phyloP scores from a whole-genome alignment of 1,140 invertebrate genomes.

The Saccostrea echinata region DNA sequence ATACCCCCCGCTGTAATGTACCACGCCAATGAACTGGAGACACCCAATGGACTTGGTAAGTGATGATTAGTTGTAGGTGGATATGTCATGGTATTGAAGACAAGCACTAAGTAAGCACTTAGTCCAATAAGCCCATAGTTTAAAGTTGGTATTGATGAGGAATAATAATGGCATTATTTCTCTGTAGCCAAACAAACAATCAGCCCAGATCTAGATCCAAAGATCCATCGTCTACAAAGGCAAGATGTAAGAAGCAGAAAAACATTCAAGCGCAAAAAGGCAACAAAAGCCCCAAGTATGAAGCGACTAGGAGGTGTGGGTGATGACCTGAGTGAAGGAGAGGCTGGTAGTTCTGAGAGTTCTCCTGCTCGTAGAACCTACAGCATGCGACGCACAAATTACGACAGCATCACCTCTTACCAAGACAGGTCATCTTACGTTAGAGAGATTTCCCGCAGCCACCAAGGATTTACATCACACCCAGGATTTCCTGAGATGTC shows the following conservation, averaged over 20 bases:
- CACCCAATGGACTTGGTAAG: conserved; percentile 69
- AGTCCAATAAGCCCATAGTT: background rate
- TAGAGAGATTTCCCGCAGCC: conserved; percentile 31
- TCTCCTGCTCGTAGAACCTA: conserved; percentile 59
- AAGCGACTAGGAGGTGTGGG: conserved; percentile 65
- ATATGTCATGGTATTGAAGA: too few relatives aligned
- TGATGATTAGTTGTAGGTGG: too few relatives aligned
- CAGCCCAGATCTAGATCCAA: conserved; percentile 73
- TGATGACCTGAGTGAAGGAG: conserved; percentile 60
- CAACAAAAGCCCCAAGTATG: conserved; percentile 71
- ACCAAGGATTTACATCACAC: conserved; percentile 22
- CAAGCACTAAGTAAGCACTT: too few relatives aligned
- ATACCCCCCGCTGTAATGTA: conserved; percentile 67
- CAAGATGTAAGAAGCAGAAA: conserved; percentile 96
- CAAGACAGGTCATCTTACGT: conserved; percentile 49
- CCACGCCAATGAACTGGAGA: conserved; percentile 72
- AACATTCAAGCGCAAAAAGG: conserved; percentile 88
- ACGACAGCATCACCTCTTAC: conserved; percentile 50
- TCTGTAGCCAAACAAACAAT: conserved; percentile 35
- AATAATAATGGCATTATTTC: background rate
- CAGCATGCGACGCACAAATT: conserved; percentile 47
- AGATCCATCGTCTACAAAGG: conserved; percentile 91
- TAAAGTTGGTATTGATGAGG: too few relatives aligned
- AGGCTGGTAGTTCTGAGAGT: conserved; percentile 61
- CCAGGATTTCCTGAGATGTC: conserved; percentile 32